These are phyloP conservation scores for Himalopsyche phryganea DNA, from an alignment of 1,140 invertebrate genomes.

Conservation along the genomic window DNA sequence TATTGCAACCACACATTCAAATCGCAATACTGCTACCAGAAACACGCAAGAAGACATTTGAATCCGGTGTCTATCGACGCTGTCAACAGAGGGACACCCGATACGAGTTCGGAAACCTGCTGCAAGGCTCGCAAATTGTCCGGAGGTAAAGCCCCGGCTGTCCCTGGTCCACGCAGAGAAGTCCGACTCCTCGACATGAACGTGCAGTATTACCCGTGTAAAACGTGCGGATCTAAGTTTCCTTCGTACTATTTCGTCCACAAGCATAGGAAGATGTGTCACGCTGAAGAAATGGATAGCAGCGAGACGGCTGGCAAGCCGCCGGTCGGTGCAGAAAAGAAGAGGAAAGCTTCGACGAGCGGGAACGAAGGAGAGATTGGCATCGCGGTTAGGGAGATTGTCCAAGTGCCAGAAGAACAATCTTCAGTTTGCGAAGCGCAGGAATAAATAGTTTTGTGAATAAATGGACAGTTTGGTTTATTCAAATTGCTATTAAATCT, in stretches of 20 bases:
- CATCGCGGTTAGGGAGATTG: neutral
- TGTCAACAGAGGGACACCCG: neutral
- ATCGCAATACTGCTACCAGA: slow-evolving; percentile 77
- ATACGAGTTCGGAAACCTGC: neutral
- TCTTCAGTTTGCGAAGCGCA: neutral
- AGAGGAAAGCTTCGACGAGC: neutral
- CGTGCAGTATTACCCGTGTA: slow-evolving; percentile 88
- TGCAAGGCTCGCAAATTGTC: slow-evolving; percentile 7
- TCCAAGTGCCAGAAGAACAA: neutral
- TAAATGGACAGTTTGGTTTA: no score
- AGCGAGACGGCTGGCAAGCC: neutral
- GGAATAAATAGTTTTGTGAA: no score
- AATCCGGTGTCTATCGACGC: slow-evolving; percentile 31
- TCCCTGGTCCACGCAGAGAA: slow-evolving; percentile 43
- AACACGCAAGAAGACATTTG: slow-evolving; percentile 56
- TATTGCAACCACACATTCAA: slow-evolving; percentile 80
- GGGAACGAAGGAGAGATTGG: neutral
- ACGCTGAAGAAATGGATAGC: slow-evolving; percentile 59
- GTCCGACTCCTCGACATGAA: slow-evolving; percentile 71
- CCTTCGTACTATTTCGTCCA: slow-evolving; percentile 92
- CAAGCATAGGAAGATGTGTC: slow-evolving; percentile 83
- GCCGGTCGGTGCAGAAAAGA: neutral
- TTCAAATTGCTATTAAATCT: no score
- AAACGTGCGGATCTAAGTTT: slow-evolving; percentile 87
- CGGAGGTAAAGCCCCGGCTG: slow-evolving; percentile 8